Percentiles rank a stretch among this genome's conserved stretches.
Conservation (phyloP, 2,797 vertebrate species). For the Syngnathus rostellatus region DNA sequence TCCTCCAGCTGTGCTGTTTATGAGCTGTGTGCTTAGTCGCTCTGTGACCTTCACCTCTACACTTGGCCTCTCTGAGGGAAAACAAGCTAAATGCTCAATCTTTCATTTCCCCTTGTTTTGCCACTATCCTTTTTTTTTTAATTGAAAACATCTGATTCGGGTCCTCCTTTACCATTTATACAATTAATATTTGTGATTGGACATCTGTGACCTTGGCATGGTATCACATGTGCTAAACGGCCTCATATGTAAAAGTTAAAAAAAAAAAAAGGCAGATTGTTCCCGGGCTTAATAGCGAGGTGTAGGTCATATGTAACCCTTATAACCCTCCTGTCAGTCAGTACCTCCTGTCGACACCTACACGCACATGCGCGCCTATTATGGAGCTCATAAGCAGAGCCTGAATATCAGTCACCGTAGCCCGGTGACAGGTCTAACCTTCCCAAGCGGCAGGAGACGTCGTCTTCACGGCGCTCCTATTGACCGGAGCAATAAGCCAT, state of each 20-base stretch:
- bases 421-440: conserved; percentile 95
- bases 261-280: conserved; percentile 60
- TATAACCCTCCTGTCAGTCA: conserved; percentile 87
- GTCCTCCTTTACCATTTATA: conserved; percentile 34
- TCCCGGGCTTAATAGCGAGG: conserved; percentile 85
- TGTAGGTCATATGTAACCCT: conserved; percentile 92
- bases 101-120: conserved; percentile 61
- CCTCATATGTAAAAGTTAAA: conserved; percentile 67
- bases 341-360: conserved; percentile 21
- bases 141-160: conserved; percentile 40
- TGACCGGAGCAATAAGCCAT: conserved; percentile 99
- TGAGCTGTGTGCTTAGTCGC: conserved; percentile 68
- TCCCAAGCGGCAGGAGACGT: conserved; percentile 92
- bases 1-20: conserved; percentile 70
- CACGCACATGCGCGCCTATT: conserved; percentile 63
- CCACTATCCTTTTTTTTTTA: conserved; percentile 35
- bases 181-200: conserved; percentile 43
- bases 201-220: conserved; percentile 62
- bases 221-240: conserved; percentile 74
- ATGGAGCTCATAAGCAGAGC: conserved; percentile 88
- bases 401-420: conserved; percentile 86
- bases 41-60: conserved; percentile 69
- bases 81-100: conserved; percentile 65
- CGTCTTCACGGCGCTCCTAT: conserved; percentile 93
- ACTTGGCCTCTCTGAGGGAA: conserved; percentile 67